Evolutionary conservation across 2,888 invertebrate genomes (phyloP).

Genomic region (Exocentrus adspersus): DNA sequence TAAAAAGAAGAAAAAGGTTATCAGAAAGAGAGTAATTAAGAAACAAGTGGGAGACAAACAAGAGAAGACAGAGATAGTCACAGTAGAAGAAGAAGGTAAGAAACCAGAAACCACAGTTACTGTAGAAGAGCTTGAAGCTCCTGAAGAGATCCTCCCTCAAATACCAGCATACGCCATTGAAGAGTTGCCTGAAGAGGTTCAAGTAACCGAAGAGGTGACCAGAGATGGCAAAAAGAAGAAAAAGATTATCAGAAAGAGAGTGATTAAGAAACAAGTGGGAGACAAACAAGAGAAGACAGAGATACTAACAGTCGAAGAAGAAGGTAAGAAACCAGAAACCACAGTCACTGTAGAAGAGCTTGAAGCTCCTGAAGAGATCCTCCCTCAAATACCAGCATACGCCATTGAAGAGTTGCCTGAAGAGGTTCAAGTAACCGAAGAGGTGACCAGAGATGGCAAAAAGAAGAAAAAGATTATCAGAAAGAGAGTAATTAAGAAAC

Average conservation of each 20-base stretch:
- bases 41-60: conserved; percentile 59
- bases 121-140: conserved; percentile 45
- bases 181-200: conserved; percentile 49
- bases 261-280: conserved; percentile 47
- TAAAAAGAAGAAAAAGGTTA: conserved; percentile 52
- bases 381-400: conserved; percentile 33
- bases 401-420: conserved; percentile 60
- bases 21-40: conserved; percentile 54
- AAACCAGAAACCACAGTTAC: conserved; percentile 51
- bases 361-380: conserved; percentile 49
- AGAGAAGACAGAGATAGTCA: conserved; percentile 56
- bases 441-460: conserved; percentile 39
- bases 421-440: conserved; percentile 54
- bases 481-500: conserved; percentile 62
- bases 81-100: conserved; percentile 52
- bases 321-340: conserved; percentile 49
- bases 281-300: conserved; percentile 54
- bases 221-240: conserved; percentile 54
- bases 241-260: conserved; percentile 50
- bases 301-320: conserved; percentile 50
- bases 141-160: conserved; percentile 53
- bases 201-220: conserved; percentile 50
- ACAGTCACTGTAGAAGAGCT: conserved; percentile 50
- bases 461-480: conserved; percentile 54
- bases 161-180: conserved; percentile 58